Evolutionary conservation across 2,888 invertebrate genomes (phyloP).

Genomic region (Griposia aprilina): DNA sequence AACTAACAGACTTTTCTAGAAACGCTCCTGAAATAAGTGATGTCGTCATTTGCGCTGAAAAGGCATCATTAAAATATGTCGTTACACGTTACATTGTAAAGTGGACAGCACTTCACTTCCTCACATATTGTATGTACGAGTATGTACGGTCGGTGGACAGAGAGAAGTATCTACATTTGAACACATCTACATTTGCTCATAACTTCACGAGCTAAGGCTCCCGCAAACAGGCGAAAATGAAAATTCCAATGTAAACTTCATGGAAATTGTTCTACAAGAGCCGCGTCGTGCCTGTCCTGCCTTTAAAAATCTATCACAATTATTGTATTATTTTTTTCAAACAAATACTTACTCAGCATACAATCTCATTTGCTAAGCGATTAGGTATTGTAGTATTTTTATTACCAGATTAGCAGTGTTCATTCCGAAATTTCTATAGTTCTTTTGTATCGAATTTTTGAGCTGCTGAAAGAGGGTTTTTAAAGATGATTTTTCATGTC

Average conservation of each 20-base stretch:
- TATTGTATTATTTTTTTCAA: conserved; percentile 4
- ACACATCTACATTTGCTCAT: neutral
- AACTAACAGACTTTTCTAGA: neutral
- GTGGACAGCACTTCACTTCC: neutral
- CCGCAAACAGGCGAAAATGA: too few relatives aligned
- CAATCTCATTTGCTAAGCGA: conserved; percentile 29
- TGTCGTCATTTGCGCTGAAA: conserved; percentile 19
- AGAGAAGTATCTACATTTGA: neutral
- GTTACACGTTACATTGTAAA: neutral
- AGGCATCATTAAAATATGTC: conserved; percentile 27
- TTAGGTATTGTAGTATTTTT: conserved; percentile 29
- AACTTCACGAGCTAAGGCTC: neutral
- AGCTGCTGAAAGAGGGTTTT: neutral
- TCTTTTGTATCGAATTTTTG: neutral
- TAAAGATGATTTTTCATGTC: neutral
- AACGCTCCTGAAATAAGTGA: neutral
- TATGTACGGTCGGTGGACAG: neutral
- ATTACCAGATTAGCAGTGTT: conserved; percentile 30
- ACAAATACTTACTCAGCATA: conserved; percentile 8
- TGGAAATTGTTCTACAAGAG: too few relatives aligned
- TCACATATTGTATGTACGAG: neutral
- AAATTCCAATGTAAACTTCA: too few relatives aligned
- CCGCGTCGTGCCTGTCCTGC: too few relatives aligned
- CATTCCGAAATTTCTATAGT: conserved; percentile 1
- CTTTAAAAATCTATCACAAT: conserved; percentile 4